Base-by-base conservation (phyloP, 2,797 vertebrate species). In the Melanotaenia boesemani region DNA sequence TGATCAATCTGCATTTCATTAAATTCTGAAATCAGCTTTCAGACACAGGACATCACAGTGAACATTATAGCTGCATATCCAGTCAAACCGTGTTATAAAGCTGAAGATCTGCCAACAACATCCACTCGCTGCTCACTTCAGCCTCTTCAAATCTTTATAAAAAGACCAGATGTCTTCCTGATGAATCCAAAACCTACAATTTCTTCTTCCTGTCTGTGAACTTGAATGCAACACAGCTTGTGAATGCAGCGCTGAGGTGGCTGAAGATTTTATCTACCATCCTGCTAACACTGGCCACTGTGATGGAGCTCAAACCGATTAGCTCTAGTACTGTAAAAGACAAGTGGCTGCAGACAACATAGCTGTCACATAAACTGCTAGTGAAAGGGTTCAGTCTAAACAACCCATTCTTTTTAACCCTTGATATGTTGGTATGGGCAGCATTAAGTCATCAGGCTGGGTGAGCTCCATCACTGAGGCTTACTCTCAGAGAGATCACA, bases 401-500 rank as follows among this genome's bases (percentile, higher is more conserved):
- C 60, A 39, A 58, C 13, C 3, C 2, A 18, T n/a, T 63, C 11
- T 60, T 36, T 46, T 59, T 8, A 58, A 73, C 30, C 22, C 18
- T 22, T 59, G 28, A 48, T 46, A 55, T 54, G 68, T 36, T 58
- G 44, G 2, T 34, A 15, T 61, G 52, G 24, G 68, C 8, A 32
- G 60, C 30, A 58, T 68, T 41, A 46, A 63, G 66, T 37, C 52
- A 36, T 26, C 11, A 36, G 28, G 12, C 1, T 37, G 9, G 6
- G 59, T 39, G 67, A 50, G 52, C 58, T 74, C 22, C 30, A 59
- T 71, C 6, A 67, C 72, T 82, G 26, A 82, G 70, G 4, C 6
- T 68, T 11, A 41, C 41, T 79, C 48, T 63, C 24, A 69, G 2
- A 72, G 2, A 72, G 28, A 81, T 28, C 28, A 28, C 28, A 28